Evolutionary conservation across 1,140 invertebrate species (phyloP).

Genomic region (Cydia splendana): DNA sequence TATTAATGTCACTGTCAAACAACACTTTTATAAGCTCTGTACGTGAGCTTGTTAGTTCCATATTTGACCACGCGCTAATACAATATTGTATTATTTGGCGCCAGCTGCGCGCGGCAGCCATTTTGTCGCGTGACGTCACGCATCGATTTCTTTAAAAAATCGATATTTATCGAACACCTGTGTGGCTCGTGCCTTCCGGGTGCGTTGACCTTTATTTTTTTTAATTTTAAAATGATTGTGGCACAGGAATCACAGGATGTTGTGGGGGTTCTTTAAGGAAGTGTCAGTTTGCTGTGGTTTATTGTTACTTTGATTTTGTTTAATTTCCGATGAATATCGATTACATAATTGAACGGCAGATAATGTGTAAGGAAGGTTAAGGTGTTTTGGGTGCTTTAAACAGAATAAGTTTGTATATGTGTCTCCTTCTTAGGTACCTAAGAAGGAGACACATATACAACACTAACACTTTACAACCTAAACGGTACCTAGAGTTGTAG

Average conservation of each 20-base stretch:
- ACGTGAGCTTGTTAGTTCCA: not conserved
- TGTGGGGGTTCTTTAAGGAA: constrained; percentile 13
- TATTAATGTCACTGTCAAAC: not conserved
- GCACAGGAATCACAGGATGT: not conserved
- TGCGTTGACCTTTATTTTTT: constrained; percentile 55
- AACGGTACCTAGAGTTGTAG: no score
- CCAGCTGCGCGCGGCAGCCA: constrained; percentile 66
- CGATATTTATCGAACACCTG: constrained; percentile 71
- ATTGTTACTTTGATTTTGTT: constrained; percentile 1
- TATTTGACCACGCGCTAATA: not conserved
- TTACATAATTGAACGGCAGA: not conserved
- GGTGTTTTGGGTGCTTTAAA: no score
- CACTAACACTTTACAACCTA: no score
- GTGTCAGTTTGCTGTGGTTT: constrained; percentile 2
- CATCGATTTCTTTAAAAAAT: constrained; percentile 65
- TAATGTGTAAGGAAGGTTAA: no score
- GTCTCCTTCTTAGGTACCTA: no score
- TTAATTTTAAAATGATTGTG: constrained; percentile 36
- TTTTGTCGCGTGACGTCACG: constrained; percentile 60
- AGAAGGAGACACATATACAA: no score
- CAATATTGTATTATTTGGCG: constrained; percentile 39
- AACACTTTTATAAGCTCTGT: not conserved
- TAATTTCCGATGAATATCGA: constrained; percentile 10
- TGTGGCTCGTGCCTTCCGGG: constrained; percentile 62
- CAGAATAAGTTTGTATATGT: no score